phyloP scores from a whole-genome alignment of 2,888 invertebrate genomes.

The Osedax fenrisi region DNA sequence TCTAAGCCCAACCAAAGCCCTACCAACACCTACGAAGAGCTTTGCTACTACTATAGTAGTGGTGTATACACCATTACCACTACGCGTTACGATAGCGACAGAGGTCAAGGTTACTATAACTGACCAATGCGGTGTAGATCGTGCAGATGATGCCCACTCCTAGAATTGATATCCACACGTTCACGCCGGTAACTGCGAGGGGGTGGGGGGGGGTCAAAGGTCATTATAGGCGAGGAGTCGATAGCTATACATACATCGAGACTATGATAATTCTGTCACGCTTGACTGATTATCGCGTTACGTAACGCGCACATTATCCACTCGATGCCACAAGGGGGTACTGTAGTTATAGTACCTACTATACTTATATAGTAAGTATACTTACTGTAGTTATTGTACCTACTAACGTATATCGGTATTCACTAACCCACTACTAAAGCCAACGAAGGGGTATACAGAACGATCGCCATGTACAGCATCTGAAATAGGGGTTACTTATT shows the following conservation, averaged over 20 bases:
- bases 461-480: slow-evolving; percentile 48
- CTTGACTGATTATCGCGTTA: not conserved
- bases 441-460: slow-evolving; percentile 47
- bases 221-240: too few species aligned
- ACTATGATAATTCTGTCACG: too few species aligned
- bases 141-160: slow-evolving; percentile 50
- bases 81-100: not conserved
- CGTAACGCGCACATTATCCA: not conserved
- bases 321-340: too few species aligned
- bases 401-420: too few species aligned
- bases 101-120: slow-evolving; percentile 27
- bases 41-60: too few species aligned
- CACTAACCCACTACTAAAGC: slow-evolving; percentile 47
- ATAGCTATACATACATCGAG: too few species aligned
- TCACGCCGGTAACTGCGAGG: slow-evolving; percentile 50
- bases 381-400: too few species aligned
- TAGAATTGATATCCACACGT: slow-evolving; percentile 43
- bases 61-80: not conserved
- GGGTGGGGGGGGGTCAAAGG: too few species aligned
- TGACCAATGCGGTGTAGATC: slow-evolving; percentile 51
- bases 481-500: slow-evolving; percentile 39
- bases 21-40: too few species aligned
- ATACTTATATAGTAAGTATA: too few species aligned
- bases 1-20: too few species aligned
- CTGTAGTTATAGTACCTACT: too few species aligned